Percentiles rank a stretch among this genome's conserved stretches.
phyloP scores from a whole-genome alignment of 1,140 invertebrate species.

The Popillia japonica region DNA sequence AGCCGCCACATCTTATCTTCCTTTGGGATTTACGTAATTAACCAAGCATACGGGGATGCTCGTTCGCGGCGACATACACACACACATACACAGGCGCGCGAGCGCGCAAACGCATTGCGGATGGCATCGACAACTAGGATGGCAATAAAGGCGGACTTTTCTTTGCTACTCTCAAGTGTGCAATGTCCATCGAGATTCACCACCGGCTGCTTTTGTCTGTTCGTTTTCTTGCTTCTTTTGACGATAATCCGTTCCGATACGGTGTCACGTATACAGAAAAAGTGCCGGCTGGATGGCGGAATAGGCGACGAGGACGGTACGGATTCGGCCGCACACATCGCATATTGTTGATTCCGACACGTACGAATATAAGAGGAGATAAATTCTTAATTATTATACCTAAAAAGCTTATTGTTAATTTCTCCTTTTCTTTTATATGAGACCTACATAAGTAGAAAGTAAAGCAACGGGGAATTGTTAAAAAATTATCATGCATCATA shows the following conservation, averaged over 20 bases:
- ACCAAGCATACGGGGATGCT: constrained; percentile 30
- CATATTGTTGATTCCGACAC: neutral
- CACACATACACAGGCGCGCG: too few species aligned
- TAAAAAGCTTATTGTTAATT: neutral
- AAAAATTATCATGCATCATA: too few species aligned
- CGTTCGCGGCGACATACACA: neutral
- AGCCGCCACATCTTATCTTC: constrained; percentile 22
- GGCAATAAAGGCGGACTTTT: constrained; percentile 22
- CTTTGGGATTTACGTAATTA: constrained; percentile 27
- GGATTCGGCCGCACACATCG: constrained; percentile 28
- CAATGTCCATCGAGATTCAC: constrained; percentile 10
- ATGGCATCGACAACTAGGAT: neutral
- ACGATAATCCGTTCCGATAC: constrained; percentile 31
- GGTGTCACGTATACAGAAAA: constrained; percentile 31
- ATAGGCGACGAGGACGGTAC: constrained; percentile 21
- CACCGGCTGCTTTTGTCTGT: neutral
- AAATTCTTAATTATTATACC: constrained; percentile 18
- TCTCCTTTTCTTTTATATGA: neutral
- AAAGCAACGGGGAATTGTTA: too few species aligned
- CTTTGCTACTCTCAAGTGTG: neutral
- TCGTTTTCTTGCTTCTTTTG: constrained; percentile 16
- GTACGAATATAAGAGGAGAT: constrained; percentile 1
- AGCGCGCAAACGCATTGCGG: too few species aligned
- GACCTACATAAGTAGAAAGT: too few species aligned
- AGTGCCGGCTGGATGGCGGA: constrained; percentile 16